These are phyloP conservation scores for Antheraea mylitta DNA, from an alignment of 1,140 invertebrate genomes.

Conservation along the genomic window DNA sequence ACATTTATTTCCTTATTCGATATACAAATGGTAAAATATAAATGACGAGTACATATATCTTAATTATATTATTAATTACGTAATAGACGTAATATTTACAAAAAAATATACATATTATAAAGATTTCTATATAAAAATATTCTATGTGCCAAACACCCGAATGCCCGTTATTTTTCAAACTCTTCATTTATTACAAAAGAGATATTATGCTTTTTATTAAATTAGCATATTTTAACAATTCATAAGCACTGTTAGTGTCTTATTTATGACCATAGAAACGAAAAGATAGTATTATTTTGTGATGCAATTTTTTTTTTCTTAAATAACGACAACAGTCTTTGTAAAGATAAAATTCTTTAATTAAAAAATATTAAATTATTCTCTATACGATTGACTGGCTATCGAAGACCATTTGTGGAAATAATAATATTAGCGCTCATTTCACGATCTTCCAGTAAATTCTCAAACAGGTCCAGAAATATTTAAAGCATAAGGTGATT, in stretches of 20 bases:
- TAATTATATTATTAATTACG: neutral
- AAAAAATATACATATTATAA: conserved; percentile 12
- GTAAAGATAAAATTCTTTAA: conserved; percentile 16
- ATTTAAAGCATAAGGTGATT: neutral
- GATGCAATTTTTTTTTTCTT: conserved; percentile 15
- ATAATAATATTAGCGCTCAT: neutral
- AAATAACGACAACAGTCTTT: conserved; percentile 28
- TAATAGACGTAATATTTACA: conserved; percentile 7
- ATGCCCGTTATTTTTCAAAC: conserved; percentile 5
- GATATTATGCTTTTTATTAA: neutral
- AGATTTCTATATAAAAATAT: conserved; percentile 19
- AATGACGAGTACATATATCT: conserved; percentile 10
- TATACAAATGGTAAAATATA: conserved; percentile 27
- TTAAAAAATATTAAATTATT: neutral
- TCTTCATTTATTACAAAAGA: conserved; percentile 5
- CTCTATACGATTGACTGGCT: neutral
- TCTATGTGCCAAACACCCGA: neutral
- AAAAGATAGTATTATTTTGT: conserved; percentile 7
- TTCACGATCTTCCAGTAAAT: neutral
- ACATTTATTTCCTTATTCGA: conserved; percentile 28
- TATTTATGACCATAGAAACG: no score
- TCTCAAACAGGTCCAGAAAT: neutral
- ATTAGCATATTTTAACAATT: neutral
- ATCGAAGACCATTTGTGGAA: neutral
- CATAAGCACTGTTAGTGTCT: no score